phyloP scores from a whole-genome alignment of 2,888 invertebrate genomes.

The Plebejus melissa region DNA sequence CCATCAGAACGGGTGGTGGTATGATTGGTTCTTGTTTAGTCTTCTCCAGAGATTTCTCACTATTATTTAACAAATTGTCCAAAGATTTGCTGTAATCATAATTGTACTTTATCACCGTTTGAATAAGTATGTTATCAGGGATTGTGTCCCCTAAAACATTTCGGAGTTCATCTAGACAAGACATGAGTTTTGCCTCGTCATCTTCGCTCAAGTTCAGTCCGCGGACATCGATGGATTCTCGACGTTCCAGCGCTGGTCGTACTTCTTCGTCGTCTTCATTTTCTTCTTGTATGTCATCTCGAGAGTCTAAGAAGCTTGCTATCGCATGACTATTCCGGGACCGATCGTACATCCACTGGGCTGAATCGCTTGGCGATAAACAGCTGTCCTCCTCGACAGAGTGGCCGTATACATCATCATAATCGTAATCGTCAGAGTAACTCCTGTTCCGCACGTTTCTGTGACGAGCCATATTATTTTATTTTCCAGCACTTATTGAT shows the following conservation, averaged over 20 bases:
- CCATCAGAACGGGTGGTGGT: conserved; percentile 47
- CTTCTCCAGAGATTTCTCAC: conserved; percentile 47
- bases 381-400: conserved; percentile 96
- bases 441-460: conserved; percentile 91
- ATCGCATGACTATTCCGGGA: conserved; percentile 85
- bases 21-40: conserved; percentile 42
- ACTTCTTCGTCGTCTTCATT: conserved; percentile 68
- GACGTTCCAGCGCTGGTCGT: conserved; percentile 48
- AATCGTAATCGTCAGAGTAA: conserved; percentile 94
- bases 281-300: conserved; percentile 86
- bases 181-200: conserved; percentile 86
- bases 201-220: conserved; percentile 79
- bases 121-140: conserved; percentile 85
- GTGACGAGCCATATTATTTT: conserved; percentile 87
- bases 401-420: conserved; percentile 94
- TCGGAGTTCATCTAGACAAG: conserved; percentile 90
- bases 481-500: conserved; percentile 26
- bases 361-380: conserved; percentile 92
- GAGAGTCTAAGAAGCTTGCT: conserved; percentile 86
- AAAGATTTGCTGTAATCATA: conserved; percentile 87
- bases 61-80: conserved; percentile 83
- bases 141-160: conserved; percentile 88
- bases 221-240: conserved; percentile 73
- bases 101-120: conserved; percentile 84
- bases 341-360: conserved; percentile 92